These are phyloP conservation scores for Xanthorhoe spadicearia DNA, from an alignment of 2,888 invertebrate genomes.

Conservation along the genomic window DNA sequence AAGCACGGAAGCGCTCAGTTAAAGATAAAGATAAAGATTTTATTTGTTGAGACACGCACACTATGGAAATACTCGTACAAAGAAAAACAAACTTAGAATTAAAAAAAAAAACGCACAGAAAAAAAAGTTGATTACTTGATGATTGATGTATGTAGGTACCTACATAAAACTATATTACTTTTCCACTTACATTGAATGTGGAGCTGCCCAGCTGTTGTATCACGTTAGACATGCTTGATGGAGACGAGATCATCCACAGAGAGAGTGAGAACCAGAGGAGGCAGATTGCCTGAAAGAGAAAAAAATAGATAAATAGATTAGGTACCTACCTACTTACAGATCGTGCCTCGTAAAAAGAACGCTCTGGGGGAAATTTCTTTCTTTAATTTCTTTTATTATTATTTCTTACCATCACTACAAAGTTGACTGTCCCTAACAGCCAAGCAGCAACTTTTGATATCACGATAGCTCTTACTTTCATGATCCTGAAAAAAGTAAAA, in stretches of 20 bases:
- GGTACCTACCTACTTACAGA: background rate
- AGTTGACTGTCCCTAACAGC: slow-evolving; percentile 30
- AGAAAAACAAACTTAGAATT: no score
- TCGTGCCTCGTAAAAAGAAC: no score
- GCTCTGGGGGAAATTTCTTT: no score
- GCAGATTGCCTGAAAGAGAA: slow-evolving; percentile 54
- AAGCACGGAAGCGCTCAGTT: no score
- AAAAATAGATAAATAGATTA: background rate
- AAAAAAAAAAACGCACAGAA: no score
- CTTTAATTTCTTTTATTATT: background rate
- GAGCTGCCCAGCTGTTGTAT: slow-evolving; percentile 52
- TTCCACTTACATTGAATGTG: slow-evolving; percentile 59
- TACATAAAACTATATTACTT: no score
- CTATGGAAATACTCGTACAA: no score
- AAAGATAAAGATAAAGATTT: no score
- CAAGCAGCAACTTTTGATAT: slow-evolving; percentile 23
- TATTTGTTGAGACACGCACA: no score
- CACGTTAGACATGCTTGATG: slow-evolving; percentile 46
- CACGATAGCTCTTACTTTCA: background rate
- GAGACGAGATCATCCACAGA: slow-evolving; percentile 63
- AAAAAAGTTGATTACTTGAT: no score
- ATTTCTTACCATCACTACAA: slow-evolving; percentile 32
- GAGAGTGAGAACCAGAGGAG: slow-evolving; percentile 51
- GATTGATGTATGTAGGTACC: no score
- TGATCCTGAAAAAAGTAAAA: slow-evolving; percentile 32